Evolutionary conservation across 2,113 vertebrate species (phyloP).

Genomic region (Lasiurus cinereus): DNA sequence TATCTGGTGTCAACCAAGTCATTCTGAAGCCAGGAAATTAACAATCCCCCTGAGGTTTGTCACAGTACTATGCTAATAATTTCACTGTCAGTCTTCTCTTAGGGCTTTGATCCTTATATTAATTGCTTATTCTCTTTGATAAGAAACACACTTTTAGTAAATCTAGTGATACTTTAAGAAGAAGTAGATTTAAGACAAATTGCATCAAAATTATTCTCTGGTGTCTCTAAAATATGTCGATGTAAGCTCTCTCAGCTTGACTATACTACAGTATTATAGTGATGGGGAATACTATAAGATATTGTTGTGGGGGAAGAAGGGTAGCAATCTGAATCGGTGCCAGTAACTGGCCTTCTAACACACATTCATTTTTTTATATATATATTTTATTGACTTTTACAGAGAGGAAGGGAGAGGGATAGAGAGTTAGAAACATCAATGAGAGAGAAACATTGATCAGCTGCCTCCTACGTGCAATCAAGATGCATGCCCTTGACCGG

Average conservation of each 20-base stretch:
- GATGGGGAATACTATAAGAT: too few relatives aligned
- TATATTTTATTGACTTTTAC: too few relatives aligned
- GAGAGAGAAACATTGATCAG: too few relatives aligned
- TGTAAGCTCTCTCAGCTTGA: neutral
- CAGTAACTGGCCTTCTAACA: too few relatives aligned
- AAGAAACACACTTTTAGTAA: neutral
- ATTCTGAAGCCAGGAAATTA: constrained; percentile 52
- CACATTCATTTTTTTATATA: too few relatives aligned
- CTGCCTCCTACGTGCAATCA: too few relatives aligned
- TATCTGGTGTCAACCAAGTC: constrained; percentile 45
- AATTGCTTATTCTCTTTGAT: constrained; percentile 20
- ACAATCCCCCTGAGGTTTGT: neutral
- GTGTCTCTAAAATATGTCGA: neutral
- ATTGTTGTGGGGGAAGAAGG: too few relatives aligned
- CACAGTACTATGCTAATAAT: neutral
- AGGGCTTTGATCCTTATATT: neutral
- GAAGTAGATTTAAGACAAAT: constrained; percentile 43
- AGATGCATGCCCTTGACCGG: too few relatives aligned
- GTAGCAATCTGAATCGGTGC: too few relatives aligned
- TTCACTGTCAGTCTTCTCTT: neutral
- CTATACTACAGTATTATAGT: neutral
- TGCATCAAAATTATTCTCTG: constrained; percentile 29
- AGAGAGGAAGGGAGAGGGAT: too few relatives aligned
- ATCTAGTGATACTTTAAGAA: constrained; percentile 17
- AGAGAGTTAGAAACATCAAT: too few relatives aligned